phyloP scores from a whole-genome alignment of 2,888 invertebrate genomes.

The Ormyrus rosae region DNA sequence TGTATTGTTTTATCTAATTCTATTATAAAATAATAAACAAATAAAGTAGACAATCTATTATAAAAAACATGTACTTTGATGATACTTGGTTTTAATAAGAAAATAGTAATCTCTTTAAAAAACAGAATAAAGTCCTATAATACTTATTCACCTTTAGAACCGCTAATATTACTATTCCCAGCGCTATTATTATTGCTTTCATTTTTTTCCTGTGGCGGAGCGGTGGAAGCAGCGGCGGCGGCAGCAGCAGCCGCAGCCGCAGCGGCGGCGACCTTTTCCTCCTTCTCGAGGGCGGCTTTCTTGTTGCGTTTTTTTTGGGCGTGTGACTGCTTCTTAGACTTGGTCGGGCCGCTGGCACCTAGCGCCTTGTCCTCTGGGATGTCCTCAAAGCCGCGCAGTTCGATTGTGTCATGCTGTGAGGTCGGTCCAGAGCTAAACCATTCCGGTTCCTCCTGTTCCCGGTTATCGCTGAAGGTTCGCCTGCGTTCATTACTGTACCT shows the following conservation, averaged over 20 bases:
- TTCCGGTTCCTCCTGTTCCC: constrained; percentile 89
- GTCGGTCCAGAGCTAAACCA: constrained; percentile 94
- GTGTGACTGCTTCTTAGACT: constrained; percentile 74
- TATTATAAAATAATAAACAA: too few species aligned
- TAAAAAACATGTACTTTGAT: too few species aligned
- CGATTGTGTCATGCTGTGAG: constrained; percentile 94
- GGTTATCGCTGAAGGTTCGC: constrained; percentile 76
- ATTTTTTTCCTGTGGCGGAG: constrained; percentile 10
- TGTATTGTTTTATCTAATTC: too few species aligned
- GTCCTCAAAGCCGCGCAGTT: constrained; percentile 94
- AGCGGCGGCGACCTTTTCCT: constrained; percentile 63
- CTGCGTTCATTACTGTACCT: constrained; percentile 77
- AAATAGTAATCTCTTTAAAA: too few species aligned
- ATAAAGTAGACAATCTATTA: too few species aligned
- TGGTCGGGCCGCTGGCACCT: constrained; percentile 59
- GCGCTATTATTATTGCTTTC: background rate
- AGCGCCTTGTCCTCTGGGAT: constrained; percentile 75
- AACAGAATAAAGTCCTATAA: too few species aligned
- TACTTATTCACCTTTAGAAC: constrained; percentile 43
- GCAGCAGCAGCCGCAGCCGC: constrained; percentile 54
- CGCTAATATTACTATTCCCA: background rate
- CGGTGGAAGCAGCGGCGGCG: constrained; percentile 31
- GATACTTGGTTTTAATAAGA: too few species aligned
- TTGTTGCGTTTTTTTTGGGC: constrained; percentile 76
- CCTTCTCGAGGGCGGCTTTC: constrained; percentile 74